phyloP scores from a whole-genome alignment of 2,797 vertebrate species.

The Odontamblyopus lacepedii region DNA sequence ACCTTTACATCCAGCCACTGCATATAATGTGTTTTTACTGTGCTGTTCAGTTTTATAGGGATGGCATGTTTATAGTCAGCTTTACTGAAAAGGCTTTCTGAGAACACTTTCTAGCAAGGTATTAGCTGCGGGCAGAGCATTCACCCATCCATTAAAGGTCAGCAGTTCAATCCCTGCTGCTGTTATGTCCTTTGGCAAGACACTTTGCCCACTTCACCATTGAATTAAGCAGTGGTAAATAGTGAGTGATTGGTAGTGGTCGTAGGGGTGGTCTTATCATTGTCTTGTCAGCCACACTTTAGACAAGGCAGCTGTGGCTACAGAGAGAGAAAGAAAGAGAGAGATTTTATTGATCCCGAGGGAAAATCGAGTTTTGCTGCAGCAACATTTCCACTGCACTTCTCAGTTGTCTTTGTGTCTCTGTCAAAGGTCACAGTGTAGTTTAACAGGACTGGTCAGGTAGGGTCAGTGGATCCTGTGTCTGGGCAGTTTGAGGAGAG shows the following conservation, averaged over 20 bases:
- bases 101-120: background rate
- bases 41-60: background rate
- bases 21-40: constrained; percentile 14
- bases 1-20: constrained; percentile 28
- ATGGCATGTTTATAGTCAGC: background rate
- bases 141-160: background rate
- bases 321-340: too few species aligned
- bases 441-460: too few species aligned
- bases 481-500: too few species aligned
- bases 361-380: too few species aligned
- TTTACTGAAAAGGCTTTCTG: background rate
- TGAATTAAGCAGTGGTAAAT: background rate
- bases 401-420: too few species aligned
- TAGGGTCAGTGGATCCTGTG: too few species aligned
- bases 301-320: too few species aligned
- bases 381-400: too few species aligned
- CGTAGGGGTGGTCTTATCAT: too few species aligned
- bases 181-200: background rate
- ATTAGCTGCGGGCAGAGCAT: background rate
- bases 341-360: too few species aligned
- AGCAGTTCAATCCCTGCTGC: background rate
- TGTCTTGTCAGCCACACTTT: too few species aligned
- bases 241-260: background rate
- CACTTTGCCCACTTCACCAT: background rate
- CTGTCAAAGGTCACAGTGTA: too few species aligned